Conservation (phyloP, 2,888 invertebrate species). For the Melinopterus prodromus region DNA sequence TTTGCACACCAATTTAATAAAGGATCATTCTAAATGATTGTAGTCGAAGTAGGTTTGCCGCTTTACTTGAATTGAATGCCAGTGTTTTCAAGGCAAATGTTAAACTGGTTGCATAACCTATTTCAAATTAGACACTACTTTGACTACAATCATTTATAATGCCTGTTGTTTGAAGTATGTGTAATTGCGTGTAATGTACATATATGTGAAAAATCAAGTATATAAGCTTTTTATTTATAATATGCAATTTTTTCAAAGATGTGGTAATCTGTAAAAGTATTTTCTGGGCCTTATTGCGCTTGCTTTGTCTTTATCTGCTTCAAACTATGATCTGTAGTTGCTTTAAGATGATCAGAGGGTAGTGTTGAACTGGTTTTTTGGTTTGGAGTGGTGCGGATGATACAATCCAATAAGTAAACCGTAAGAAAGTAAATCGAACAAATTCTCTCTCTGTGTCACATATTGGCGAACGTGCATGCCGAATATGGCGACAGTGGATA, state of each 20-base stretch:
- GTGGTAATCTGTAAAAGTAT: slow-evolving; percentile 42
- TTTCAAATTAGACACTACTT: too few relatives aligned
- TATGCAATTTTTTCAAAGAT: slow-evolving; percentile 32
- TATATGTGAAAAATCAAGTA: slow-evolving; percentile 31
- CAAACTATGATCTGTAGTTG: slow-evolving; percentile 43
- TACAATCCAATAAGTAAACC: neutral
- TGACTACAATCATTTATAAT: too few relatives aligned
- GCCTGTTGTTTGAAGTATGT: neutral
- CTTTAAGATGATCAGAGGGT: slow-evolving; percentile 27
- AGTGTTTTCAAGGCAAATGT: neutral
- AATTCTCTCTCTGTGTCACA: slow-evolving; percentile 45
- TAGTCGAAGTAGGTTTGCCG: too few relatives aligned
- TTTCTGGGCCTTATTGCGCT: slow-evolving; percentile 46
- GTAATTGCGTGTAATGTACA: neutral
- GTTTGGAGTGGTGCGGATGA: slow-evolving; percentile 24
- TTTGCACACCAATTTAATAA: neutral
- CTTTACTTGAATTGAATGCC: neutral
- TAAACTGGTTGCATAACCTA: neutral
- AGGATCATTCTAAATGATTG: too few relatives aligned
- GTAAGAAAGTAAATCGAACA: slow-evolving; percentile 17
- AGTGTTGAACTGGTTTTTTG: slow-evolving; percentile 34
- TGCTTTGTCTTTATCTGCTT: slow-evolving; percentile 52
- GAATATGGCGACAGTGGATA: slow-evolving; percentile 5
- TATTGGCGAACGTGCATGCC: slow-evolving; percentile 36
- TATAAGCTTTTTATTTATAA: slow-evolving; percentile 25